A percentile compares a stretch with the other conserved stretches of the same genome.
These are phyloP conservation scores for Thyatira batis DNA, from an alignment of 2,888 invertebrate genomes.

Conservation along the genomic window DNA sequence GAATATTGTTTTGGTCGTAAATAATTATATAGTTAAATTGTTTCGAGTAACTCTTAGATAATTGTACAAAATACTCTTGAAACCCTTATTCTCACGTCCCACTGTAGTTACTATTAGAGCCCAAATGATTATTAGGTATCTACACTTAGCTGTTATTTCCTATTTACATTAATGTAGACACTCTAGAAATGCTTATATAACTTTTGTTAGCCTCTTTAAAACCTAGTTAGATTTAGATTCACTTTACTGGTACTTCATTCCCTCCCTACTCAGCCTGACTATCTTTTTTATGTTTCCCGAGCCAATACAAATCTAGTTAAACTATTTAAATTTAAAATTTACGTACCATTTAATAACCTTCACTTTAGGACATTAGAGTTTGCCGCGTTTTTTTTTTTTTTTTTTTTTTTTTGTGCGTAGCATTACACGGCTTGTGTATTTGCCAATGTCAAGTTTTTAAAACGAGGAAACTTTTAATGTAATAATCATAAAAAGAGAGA, in stretches of 20 bases:
- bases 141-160: conserved; percentile 30
- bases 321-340: too few relatives aligned
- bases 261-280: too few relatives aligned
- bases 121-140: conserved; percentile 39
- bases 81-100: conserved; percentile 80
- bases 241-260: neutral
- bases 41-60: conserved; percentile 56
- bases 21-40: conserved; percentile 53
- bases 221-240: neutral
- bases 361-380: too few relatives aligned
- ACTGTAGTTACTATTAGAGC: conserved; percentile 62
- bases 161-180: conserved; percentile 22
- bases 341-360: too few relatives aligned
- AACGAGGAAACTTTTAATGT: too few relatives aligned
- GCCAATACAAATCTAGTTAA: too few relatives aligned
- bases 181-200: neutral
- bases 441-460: too few relatives aligned
- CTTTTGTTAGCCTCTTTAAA: neutral
- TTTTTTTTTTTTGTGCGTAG: too few relatives aligned
- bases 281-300: too few relatives aligned
- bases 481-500: too few relatives aligned
- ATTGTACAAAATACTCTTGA: conserved; percentile 69
- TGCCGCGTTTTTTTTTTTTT: too few relatives aligned
- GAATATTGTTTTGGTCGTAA: conserved; percentile 53
- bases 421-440: too few relatives aligned